These are phyloP conservation scores for Stenoptilia bipunctidactyla DNA, from an alignment of 2,888 invertebrate genomes.

Conservation along the genomic window DNA sequence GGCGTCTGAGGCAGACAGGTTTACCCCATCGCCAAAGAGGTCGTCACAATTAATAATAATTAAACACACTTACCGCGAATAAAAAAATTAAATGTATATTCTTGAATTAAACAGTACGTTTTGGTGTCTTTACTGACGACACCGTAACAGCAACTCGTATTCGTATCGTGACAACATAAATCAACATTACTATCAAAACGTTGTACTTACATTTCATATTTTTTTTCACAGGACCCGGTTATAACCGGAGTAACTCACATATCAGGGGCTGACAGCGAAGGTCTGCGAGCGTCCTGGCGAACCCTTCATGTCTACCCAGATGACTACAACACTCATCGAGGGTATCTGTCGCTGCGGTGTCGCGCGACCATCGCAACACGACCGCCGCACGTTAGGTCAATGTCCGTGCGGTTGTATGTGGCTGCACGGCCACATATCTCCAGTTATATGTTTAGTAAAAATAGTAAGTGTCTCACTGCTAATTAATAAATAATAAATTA, in stretches of 20 bases:
- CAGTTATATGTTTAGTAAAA: constrained; percentile 63
- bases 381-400: constrained; percentile 45
- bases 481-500: no score
- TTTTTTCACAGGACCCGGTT: constrained; percentile 39
- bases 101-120: no score
- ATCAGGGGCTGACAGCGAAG: constrained; percentile 55
- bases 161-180: no score
- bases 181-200: no score
- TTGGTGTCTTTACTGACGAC: no score
- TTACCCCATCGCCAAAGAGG: no score
- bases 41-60: no score
- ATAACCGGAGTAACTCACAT: constrained; percentile 47
- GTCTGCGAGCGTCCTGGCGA: constrained; percentile 54
- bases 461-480: constrained; percentile 64
- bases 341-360: constrained; percentile 49
- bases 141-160: no score
- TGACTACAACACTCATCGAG: constrained; percentile 53
- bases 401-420: constrained; percentile 57
- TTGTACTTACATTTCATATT: no score
- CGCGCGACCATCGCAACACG: constrained; percentile 46
- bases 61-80: no score
- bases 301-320: constrained; percentile 54
- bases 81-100: no score
- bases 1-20: no score
- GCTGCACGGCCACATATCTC: constrained; percentile 57